Percentiles rank a stretch among this genome's conserved stretches.
phyloP scores from a whole-genome alignment of 2,888 invertebrate species.

The Drosophila niveifrons region DNA sequence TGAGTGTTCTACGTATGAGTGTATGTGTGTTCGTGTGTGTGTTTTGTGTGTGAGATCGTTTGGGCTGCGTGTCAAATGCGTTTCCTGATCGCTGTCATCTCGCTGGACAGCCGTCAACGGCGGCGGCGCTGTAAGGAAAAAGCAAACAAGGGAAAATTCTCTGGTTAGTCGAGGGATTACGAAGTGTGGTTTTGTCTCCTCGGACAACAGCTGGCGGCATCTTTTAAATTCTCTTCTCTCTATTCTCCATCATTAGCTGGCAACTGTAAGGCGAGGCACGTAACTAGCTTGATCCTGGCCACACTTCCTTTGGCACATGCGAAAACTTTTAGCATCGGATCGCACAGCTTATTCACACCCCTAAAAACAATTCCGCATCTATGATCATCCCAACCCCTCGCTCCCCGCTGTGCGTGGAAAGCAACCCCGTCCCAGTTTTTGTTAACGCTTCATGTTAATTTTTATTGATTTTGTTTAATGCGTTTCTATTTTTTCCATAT shows the following conservation, averaged over 20 bases:
- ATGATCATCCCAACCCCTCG: constrained; percentile 2
- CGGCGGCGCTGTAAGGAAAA: constrained; percentile 66
- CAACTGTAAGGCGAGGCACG: constrained; percentile 75
- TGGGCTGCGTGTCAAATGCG: constrained; percentile 74
- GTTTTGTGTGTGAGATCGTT: constrained; percentile 41
- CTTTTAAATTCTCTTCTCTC: not conserved
- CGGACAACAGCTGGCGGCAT: constrained; percentile 50
- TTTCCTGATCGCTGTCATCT: constrained; percentile 73
- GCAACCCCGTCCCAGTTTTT: constrained; percentile 36
- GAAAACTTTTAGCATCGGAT: constrained; percentile 9
- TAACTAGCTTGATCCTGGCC: constrained; percentile 65
- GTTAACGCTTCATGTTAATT: constrained; percentile 65
- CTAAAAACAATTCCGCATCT: constrained; percentile 15
- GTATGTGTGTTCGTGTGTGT: constrained; percentile 28
- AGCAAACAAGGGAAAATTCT: constrained; percentile 12
- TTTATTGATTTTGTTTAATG: constrained; percentile 81
- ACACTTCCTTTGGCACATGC: constrained; percentile 58
- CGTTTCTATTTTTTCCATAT: constrained; percentile 65
- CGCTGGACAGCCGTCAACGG: constrained; percentile 72
- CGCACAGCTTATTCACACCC: constrained; percentile 42
- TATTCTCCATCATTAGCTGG: constrained; percentile 71
- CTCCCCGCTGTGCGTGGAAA: constrained; percentile 6
- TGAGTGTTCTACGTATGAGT: constrained; percentile 14
- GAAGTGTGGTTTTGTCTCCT: constrained; percentile 24
- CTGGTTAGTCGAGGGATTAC: constrained; percentile 41